Percentiles rank a stretch among this genome's conserved stretches.
These are phyloP conservation scores for Blennius ocellaris DNA, from an alignment of 2,113 vertebrate genomes.

Conservation along the genomic window DNA sequence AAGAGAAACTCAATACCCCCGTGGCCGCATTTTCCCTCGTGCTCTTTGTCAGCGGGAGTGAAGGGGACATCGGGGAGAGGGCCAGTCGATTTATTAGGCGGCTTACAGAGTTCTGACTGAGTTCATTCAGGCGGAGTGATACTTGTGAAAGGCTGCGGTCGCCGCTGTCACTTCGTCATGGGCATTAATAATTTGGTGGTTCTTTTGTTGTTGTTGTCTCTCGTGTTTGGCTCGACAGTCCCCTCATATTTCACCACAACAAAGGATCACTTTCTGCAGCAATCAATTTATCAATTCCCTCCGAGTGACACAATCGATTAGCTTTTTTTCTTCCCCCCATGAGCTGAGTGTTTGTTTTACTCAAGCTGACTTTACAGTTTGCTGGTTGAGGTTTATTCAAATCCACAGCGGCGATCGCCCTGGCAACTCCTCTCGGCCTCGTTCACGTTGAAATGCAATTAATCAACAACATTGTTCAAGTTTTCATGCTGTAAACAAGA, in stretches of 20 bases:
- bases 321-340: no score
- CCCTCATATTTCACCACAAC: neutral
- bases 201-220: neutral
- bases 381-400: no score
- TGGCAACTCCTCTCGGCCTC: no score
- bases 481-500: no score
- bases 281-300: no score
- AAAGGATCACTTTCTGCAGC: neutral
- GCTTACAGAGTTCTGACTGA: conserved; percentile 28
- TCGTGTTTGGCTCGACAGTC: neutral
- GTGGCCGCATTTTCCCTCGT: conserved; percentile 31
- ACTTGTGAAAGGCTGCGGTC: neutral
- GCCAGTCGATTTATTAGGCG: conserved; percentile 51
- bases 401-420: no score
- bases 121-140: conserved; percentile 36
- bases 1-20: conserved; percentile 59
- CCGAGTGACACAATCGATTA: no score
- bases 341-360: no score
- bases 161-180: neutral
- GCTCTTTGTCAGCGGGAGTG: conserved; percentile 33
- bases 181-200: neutral
- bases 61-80: conserved; percentile 24
- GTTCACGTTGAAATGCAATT: no score
- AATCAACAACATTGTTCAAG: no score
- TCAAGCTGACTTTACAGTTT: no score